A percentile compares a stretch with the other conserved stretches of the same genome.
Conservation (phyloP, 2,797 vertebrate genomes). For the Neosalanx taihuensis region DNA sequence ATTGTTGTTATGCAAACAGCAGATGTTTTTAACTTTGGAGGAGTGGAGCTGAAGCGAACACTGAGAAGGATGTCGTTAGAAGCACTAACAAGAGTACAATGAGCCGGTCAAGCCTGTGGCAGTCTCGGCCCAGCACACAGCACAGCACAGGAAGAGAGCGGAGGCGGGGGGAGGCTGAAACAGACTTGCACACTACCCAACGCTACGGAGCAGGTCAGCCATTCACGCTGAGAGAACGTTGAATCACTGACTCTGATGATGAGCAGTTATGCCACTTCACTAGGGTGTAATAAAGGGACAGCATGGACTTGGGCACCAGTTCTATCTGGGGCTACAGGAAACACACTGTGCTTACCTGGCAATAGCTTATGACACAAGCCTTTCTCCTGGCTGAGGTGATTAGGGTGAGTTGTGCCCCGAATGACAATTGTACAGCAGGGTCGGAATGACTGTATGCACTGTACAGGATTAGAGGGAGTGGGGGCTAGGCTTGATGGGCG, state of each 20-base stretch:
- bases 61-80: background rate
- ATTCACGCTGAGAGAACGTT: background rate
- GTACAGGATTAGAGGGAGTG: background rate
- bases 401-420: background rate
- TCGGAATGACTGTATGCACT: background rate
- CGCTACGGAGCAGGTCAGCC: slow-evolving; percentile 9
- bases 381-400: slow-evolving; percentile 4
- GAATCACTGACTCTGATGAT: background rate
- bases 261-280: background rate
- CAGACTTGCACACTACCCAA: background rate
- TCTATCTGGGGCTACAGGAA: background rate
- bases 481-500: background rate
- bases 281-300: slow-evolving; percentile 16
- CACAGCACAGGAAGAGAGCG: background rate
- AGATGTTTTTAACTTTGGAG: background rate
- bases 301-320: slow-evolving; percentile 6
- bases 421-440: background rate
- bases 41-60: background rate
- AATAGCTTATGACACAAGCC: slow-evolving; percentile 6
- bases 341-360: background rate
- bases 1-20: background rate
- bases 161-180: background rate
- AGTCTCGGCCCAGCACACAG: background rate
- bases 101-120: background rate
- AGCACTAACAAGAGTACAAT: background rate